A percentile compares a stretch with the other conserved stretches of the same genome.
phyloP scores from a whole-genome alignment of 2,888 invertebrate species.

The Phortica okadai region DNA sequence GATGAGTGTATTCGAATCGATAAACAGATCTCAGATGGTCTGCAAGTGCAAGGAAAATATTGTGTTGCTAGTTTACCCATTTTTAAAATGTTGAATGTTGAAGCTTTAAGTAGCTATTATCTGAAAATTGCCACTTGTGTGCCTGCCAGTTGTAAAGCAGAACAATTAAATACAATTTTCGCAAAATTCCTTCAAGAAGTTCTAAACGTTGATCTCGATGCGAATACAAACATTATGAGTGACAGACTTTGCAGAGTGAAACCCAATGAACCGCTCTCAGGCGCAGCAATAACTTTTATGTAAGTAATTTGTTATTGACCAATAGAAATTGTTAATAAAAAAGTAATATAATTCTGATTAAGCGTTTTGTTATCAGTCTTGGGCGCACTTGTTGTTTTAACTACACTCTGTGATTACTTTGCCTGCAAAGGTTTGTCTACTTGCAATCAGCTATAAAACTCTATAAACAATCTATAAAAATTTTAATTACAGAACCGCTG shows the following conservation, averaged over 20 bases:
- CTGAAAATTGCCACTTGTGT: neutral
- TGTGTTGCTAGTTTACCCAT: neutral
- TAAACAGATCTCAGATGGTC: neutral
- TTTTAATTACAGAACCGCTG: neutral
- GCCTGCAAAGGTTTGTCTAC: neutral
- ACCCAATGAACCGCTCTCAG: neutral
- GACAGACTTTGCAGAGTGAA: neutral
- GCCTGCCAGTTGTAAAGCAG: constrained; percentile 18
- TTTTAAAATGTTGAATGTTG: neutral
- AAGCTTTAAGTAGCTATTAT: too few species aligned
- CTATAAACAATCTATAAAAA: neutral
- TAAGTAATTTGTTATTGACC: neutral
- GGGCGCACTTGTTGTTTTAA: constrained; percentile 3
- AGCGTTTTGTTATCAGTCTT: constrained; percentile 14
- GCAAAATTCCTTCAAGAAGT: neutral
- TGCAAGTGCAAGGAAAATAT: constrained; percentile 4
- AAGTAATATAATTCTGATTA: neutral
- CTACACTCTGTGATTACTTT: constrained; percentile 12
- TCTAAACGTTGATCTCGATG: neutral
- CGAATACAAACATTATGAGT: neutral
- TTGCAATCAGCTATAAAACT: too few species aligned
- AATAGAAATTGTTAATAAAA: neutral
- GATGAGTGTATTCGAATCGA: constrained; percentile 16
- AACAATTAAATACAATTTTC: neutral
- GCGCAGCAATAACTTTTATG: constrained; percentile 2